These are phyloP conservation scores for Nephrocerus scutellatus DNA, from an alignment of 2,888 invertebrate species.

Conservation along the genomic window DNA sequence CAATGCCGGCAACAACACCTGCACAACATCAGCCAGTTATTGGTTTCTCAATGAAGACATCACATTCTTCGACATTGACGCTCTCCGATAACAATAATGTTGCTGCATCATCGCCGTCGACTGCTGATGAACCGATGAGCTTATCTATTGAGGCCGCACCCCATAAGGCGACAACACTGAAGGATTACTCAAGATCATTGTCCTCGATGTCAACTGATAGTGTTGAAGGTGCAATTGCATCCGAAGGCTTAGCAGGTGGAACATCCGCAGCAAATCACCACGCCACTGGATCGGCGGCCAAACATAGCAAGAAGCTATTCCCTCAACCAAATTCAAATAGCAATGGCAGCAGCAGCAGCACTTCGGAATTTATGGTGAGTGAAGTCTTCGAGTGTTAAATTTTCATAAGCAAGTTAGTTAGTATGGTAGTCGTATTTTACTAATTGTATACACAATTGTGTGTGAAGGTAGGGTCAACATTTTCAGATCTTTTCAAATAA, in stretches of 20 bases:
- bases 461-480: too few species aligned
- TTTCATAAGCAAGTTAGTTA: too few species aligned
- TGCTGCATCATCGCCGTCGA: slow-evolving; percentile 2
- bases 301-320: slow-evolving; percentile 9
- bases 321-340: background rate
- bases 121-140: slow-evolving; percentile 2
- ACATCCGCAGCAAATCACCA: slow-evolving; percentile 17
- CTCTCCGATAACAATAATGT: slow-evolving; percentile 20
- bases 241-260: slow-evolving; percentile 25
- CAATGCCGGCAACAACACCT: slow-evolving; percentile 30
- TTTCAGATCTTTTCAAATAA: too few species aligned
- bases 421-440: too few species aligned
- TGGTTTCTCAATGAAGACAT: too few species aligned
- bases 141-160: slow-evolving; percentile 14
- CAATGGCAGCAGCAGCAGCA: slow-evolving; percentile 24
- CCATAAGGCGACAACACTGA: slow-evolving; percentile 25
- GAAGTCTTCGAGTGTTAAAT: background rate
- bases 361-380: slow-evolving; percentile 37
- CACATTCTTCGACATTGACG: too few species aligned
- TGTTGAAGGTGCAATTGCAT: slow-evolving; percentile 25
- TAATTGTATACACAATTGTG: too few species aligned
- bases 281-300: background rate
- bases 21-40: too few species aligned
- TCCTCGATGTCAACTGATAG: slow-evolving; percentile 36
- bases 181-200: slow-evolving; percentile 38